Base-by-base conservation (phyloP, 2,888 invertebrate genomes). In the Terebella lapidaria region DNA sequence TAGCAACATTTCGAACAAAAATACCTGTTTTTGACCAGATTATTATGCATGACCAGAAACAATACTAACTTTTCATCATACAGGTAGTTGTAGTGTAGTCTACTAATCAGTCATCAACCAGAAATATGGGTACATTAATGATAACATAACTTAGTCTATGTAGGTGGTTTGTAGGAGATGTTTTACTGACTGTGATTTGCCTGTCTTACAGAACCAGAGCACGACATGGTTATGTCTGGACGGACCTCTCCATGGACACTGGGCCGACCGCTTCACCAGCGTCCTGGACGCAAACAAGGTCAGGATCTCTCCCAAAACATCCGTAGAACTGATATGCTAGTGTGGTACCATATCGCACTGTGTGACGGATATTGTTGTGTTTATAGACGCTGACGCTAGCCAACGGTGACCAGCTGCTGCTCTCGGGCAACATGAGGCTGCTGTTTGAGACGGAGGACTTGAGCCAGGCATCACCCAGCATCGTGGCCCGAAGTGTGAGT, bases 151-250 rank as follows among this genome's bases (percentile, higher is more conserved):
- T n/a, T 35, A 15, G 10, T n/a, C 42, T n/a, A 35, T 35, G n/a
- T 35, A 35, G n/a, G n/a, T n/a, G 42, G 42, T n/a, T 35, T 15
- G n/a, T 35, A 35, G 10, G 42, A 35, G 42, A 35, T n/a, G 42
- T 35, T n/a, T 15, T 35, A 35, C 42, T 35, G 42, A 35, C 10
- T 35, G n/a, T n/a, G n/a, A n/a, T n/a, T n/a, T n/a, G n/a, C n/a
- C n/a, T n/a, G n/a, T n/a, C n/a, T n/a, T n/a, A n/a, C n/a, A 79
- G 78, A 79, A 79, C 61, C 71, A 71, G 62, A 74, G 77, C 61
- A 78, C 74, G 4, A 79, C 79, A 0, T 80, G 80, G 80, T 65
- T 80, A 42, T 72, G 74, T 65, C 62, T 80, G 56, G 79, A 80
- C 69, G 79, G 79, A 28, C 75, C 75, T 0, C 67, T 80, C 2